Percentiles rank a stretch among this genome's conserved stretches.
phyloP scores from a whole-genome alignment of 2,888 invertebrate genomes.

The Drosophila meridiana region DNA sequence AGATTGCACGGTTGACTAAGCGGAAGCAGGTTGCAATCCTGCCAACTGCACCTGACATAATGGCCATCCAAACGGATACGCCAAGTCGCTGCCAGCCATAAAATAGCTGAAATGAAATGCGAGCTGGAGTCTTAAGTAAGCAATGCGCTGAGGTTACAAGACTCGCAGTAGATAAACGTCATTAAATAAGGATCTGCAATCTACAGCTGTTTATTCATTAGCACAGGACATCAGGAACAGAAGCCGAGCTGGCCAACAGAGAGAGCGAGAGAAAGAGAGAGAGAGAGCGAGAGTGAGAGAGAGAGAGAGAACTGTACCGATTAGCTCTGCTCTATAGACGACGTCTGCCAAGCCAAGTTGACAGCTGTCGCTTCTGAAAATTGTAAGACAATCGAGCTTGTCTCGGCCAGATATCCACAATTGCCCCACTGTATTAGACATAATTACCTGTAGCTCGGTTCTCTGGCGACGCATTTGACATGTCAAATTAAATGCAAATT shows the following conservation, averaged over 20 bases:
- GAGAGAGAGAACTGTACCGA: not conserved
- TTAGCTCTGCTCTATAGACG: not conserved
- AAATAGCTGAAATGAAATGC: constrained; percentile 63
- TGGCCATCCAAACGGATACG: constrained; percentile 22
- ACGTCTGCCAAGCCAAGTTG: not conserved
- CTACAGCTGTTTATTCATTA: constrained; percentile 13
- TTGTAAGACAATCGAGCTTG: constrained; percentile 7
- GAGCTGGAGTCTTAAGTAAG: constrained; percentile 47
- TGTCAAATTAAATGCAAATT: constrained; percentile 82
- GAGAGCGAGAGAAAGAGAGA: too few relatives aligned
- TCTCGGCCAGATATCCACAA: constrained; percentile 8
- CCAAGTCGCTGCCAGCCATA: constrained; percentile 36
- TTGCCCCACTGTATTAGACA: constrained; percentile 24
- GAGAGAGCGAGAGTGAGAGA: not conserved
- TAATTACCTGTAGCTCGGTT: constrained; percentile 41
- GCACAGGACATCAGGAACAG: constrained; percentile 4
- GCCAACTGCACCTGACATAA: constrained; percentile 50
- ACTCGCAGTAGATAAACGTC: constrained; percentile 27
- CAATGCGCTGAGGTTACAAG: constrained; percentile 7
- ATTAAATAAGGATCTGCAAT: constrained; percentile 3
- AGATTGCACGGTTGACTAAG: constrained; percentile 44
- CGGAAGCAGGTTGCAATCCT: constrained; percentile 55
- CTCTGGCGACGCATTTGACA: constrained; percentile 53
- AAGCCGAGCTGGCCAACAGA: not conserved
- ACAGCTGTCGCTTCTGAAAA: constrained; percentile 6